phyloP scores from a whole-genome alignment of 2,113 vertebrate genomes.

The Amazona guildingii region DNA sequence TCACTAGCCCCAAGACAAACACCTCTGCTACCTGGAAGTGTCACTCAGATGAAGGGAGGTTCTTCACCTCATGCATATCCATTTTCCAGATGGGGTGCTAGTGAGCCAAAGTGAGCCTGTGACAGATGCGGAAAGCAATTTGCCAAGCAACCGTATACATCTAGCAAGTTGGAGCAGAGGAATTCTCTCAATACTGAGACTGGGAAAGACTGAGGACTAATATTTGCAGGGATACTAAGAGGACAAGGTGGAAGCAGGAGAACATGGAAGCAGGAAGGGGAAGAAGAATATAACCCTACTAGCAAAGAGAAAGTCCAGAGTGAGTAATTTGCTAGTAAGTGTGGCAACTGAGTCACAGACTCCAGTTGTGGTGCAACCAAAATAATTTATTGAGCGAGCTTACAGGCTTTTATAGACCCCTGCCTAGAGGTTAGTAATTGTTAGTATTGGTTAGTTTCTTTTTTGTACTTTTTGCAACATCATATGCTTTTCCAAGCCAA shows the following conservation, averaged over 20 bases:
- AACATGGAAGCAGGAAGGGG: background rate
- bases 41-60: background rate
- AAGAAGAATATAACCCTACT: background rate
- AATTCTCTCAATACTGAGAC: background rate
- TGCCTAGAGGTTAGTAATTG: too few relatives aligned
- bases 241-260: background rate
- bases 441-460: too few relatives aligned
- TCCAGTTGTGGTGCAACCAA: too few relatives aligned
- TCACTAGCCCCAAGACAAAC: constrained; percentile 11
- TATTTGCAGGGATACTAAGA: background rate
- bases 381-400: too few relatives aligned
- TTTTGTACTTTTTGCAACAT: too few relatives aligned
- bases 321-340: background rate
- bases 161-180: constrained; percentile 1
- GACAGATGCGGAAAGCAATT: background rate
- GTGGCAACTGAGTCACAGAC: too few relatives aligned
- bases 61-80: background rate
- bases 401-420: too few relatives aligned
- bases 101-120: background rate
- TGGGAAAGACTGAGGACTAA: background rate
- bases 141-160: background rate
- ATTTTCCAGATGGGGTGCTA: background rate
- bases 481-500: too few relatives aligned
- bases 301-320: background rate
- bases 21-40: background rate